Conservation (phyloP, 2,888 invertebrate species). For the Drosophila dives region DNA sequence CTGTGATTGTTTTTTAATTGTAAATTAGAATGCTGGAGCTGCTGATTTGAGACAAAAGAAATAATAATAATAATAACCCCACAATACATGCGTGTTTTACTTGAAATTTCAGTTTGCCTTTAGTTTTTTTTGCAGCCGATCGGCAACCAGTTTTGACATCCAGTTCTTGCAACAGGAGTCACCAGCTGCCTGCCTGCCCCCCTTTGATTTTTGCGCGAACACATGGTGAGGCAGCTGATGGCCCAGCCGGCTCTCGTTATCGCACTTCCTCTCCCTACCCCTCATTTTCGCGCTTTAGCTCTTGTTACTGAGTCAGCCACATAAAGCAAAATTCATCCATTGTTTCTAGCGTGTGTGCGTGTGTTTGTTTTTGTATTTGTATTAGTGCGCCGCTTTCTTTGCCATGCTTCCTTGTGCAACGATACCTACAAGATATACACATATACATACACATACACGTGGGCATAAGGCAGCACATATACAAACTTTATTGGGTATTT, state of each 20-base stretch:
- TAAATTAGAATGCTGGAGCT: conserved; percentile 85
- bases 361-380: conserved; percentile 16
- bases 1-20: conserved; percentile 85
- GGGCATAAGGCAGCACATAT: conserved; percentile 31
- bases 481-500: conserved; percentile 12
- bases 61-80: conserved; percentile 64
- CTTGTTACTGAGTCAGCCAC: conserved; percentile 45
- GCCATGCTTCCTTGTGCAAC: conserved; percentile 62
- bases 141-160: conserved; percentile 49
- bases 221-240: conserved; percentile 74
- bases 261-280: neutral
- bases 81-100: conserved; percentile 52
- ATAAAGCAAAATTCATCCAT: conserved; percentile 57
- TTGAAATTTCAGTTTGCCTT: conserved; percentile 17
- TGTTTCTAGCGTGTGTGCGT: conserved; percentile 47
- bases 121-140: conserved; percentile 36
- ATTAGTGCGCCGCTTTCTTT: conserved; percentile 55
- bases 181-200: conserved; percentile 28
- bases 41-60: conserved; percentile 84
- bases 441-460: conserved; percentile 37
- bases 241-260: conserved; percentile 20
- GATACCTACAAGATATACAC: conserved; percentile 29
- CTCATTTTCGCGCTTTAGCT: conserved; percentile 9
- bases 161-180: conserved; percentile 35
- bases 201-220: conserved; percentile 57